phyloP scores from a whole-genome alignment of 2,888 invertebrate species.

The Melanotus villosus region DNA sequence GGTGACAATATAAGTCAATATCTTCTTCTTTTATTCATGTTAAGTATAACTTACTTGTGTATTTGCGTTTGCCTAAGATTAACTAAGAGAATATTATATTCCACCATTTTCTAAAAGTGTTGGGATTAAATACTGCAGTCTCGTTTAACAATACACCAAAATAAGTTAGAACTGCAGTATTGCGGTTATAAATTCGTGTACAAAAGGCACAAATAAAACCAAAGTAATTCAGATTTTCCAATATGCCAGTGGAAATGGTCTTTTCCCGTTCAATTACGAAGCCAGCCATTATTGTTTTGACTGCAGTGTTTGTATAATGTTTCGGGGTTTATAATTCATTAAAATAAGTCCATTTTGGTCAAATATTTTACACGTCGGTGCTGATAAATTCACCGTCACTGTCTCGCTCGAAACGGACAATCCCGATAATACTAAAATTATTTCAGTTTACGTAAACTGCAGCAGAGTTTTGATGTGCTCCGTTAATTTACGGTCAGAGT shows the following conservation, averaged over 20 bases:
- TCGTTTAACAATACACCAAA: too few relatives aligned
- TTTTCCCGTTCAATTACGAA: slow-evolving; percentile 8
- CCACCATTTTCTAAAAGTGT: too few relatives aligned
- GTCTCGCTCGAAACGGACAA: background rate
- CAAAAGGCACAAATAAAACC: too few relatives aligned
- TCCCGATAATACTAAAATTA: background rate
- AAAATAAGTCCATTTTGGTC: background rate
- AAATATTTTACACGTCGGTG: background rate
- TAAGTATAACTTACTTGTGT: too few relatives aligned
- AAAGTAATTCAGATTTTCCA: too few relatives aligned
- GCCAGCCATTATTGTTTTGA: background rate
- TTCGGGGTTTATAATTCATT: slow-evolving; percentile 12
- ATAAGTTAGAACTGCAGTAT: too few relatives aligned
- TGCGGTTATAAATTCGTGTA: too few relatives aligned
- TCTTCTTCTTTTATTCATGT: too few relatives aligned
- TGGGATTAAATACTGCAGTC: too few relatives aligned
- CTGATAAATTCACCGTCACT: background rate
- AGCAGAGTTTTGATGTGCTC: background rate
- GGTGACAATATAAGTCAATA: too few relatives aligned
- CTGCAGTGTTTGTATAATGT: slow-evolving; percentile 1
- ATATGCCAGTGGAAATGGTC: background rate
- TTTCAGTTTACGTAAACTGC: background rate
- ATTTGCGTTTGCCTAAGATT: too few relatives aligned
- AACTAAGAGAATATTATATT: too few relatives aligned
- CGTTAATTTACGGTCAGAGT: slow-evolving; percentile 15